Percentiles rank a stretch among this genome's conserved stretches.
These are phyloP conservation scores for Barypeithes pellucidus DNA, from an alignment of 2,888 invertebrate genomes.

Conservation along the genomic window DNA sequence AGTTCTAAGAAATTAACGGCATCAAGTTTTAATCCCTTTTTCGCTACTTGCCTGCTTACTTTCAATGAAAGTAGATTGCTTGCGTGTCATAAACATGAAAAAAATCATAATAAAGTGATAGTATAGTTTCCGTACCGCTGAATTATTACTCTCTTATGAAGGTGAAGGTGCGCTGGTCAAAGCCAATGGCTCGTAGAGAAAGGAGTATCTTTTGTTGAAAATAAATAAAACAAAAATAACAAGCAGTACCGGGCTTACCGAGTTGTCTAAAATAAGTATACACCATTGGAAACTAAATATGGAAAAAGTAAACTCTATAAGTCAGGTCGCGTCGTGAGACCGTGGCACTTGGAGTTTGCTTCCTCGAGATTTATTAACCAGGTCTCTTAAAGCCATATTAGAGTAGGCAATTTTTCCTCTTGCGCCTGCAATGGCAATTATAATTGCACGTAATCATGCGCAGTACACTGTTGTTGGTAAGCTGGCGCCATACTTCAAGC, in stretches of 20 bases:
- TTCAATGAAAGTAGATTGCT: slow-evolving; percentile 45
- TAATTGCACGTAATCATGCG: too few relatives aligned
- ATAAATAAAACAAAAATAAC: slow-evolving; percentile 23
- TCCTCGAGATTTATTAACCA: too few relatives aligned
- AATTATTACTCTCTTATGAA: slow-evolving; percentile 38
- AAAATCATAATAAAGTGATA: slow-evolving; percentile 41
- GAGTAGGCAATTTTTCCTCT: too few relatives aligned
- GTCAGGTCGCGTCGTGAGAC: too few relatives aligned
- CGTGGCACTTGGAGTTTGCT: too few relatives aligned
- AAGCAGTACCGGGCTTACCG: slow-evolving; percentile 26
- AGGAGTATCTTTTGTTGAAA: slow-evolving; percentile 21
- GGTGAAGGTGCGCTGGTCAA: slow-evolving; percentile 45
- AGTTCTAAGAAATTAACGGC: not conserved
- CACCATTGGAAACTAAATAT: too few relatives aligned
- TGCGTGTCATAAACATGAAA: slow-evolving; percentile 19
- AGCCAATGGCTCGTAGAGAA: slow-evolving; percentile 44
- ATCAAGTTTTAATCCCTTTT: slow-evolving; percentile 34
- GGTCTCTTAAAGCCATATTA: too few relatives aligned
- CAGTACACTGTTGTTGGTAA: too few relatives aligned
- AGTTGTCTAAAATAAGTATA: too few relatives aligned
- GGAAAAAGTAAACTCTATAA: too few relatives aligned
- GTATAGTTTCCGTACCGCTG: slow-evolving; percentile 32
- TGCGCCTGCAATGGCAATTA: too few relatives aligned
- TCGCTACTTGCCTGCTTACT: slow-evolving; percentile 29
- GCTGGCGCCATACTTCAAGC: too few relatives aligned